Base-by-base conservation (phyloP, 1,140 invertebrate species). In the Bombus ignitus region DNA sequence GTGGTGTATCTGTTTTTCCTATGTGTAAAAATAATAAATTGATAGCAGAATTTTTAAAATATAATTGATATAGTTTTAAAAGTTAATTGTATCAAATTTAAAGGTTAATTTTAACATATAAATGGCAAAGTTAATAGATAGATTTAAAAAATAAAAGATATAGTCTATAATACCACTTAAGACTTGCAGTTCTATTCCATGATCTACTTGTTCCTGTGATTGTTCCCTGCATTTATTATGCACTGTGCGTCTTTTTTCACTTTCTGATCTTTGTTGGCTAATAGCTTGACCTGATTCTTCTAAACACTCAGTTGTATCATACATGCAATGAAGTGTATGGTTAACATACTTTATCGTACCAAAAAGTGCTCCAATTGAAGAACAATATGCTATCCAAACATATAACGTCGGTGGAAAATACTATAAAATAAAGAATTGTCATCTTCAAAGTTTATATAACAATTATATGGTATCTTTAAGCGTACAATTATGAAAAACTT, bases 221-320 rank as follows among this genome's bases (percentile, higher is more conserved):
- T 92, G 94, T 82, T 95, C 94, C 22, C 92, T 92, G 53, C 92
- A 89, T 85, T 95, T 95, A 78, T 87, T 93, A 78, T 91, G 92
- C 44, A 90, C 86, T 8, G 91, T 91, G n/a, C 93, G 92, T 80
- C 92, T 92, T 72, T 94, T 95, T 68, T 95, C 94, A 73, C 89
- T 94, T 89, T 95, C 93, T 39, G 92, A 92, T 71, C 95, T 95
- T 62, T 94, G 94, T 81, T 92, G 93, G 73, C 92, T 94, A 53
- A 94, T 90, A 86, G 91, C 92, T 85, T 95, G 94, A 70, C 92
- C 92, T 39, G 94, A 93, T 85, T 97, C 97, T 84, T 97, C 96
- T 87, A 98, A 97, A 91, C 97, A 97, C 94, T 99, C 98, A 28
- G 97, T 97, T 25, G 98, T 99, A 95, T 99, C 99, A 95, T 99